Conservation (phyloP, 2,888 invertebrate genomes). For the Thecocarcelia acutangulata region DNA sequence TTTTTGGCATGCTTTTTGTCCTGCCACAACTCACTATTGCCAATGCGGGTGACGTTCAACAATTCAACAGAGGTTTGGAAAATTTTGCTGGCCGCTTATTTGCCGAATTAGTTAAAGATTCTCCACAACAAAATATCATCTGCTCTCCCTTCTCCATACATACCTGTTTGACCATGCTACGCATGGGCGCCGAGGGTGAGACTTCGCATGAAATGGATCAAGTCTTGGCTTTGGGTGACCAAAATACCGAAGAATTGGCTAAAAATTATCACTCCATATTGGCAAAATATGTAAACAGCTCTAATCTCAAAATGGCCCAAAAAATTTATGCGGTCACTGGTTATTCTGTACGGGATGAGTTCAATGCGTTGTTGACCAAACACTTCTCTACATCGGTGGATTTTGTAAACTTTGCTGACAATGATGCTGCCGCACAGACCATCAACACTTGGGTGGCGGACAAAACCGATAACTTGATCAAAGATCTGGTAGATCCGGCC, state of each 20-base stretch:
- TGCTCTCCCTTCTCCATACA: slow-evolving; percentile 90
- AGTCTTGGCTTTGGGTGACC: slow-evolving; percentile 83
- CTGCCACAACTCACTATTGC: not conserved
- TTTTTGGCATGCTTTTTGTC: slow-evolving; percentile 19
- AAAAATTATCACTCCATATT: slow-evolving; percentile 75
- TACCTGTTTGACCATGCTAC: slow-evolving; percentile 86
- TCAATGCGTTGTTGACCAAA: slow-evolving; percentile 84
- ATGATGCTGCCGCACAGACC: slow-evolving; percentile 81
- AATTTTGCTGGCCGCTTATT: slow-evolving; percentile 72
- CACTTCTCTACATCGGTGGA: slow-evolving; percentile 86
- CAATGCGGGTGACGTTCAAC: slow-evolving; percentile 5
- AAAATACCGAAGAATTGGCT: slow-evolving; percentile 72
- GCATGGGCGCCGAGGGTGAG: slow-evolving; percentile 86
- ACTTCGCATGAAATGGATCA: slow-evolving; percentile 84
- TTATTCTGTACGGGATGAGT: slow-evolving; percentile 83
- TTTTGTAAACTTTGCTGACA: slow-evolving; percentile 84
- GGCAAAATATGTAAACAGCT: slow-evolving; percentile 73
- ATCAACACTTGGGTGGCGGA: slow-evolving; percentile 92
- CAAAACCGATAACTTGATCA: slow-evolving; percentile 92
- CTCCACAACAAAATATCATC: slow-evolving; percentile 85
- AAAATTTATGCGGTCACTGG: slow-evolving; percentile 86
- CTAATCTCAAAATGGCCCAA: slow-evolving; percentile 85
- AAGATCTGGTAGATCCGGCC: slow-evolving; percentile 85
- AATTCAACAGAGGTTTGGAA: slow-evolving; percentile 70
- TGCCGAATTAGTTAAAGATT: slow-evolving; percentile 71